Conservation (phyloP, 2,113 vertebrate genomes). For the Chrysochloris asiatica region DNA sequence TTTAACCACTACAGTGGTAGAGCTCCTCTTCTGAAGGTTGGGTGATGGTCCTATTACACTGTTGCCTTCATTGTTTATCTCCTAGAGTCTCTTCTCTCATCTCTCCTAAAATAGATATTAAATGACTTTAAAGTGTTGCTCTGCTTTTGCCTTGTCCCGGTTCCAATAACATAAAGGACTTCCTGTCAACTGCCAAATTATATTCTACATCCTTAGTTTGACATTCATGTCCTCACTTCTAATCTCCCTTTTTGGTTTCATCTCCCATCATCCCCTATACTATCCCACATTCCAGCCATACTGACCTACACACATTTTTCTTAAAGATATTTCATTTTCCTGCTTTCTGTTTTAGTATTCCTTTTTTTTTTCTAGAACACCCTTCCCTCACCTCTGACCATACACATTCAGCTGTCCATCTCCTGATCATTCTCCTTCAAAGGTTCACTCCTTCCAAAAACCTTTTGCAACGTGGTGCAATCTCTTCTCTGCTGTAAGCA, state of each 20-base stretch:
- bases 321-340: neutral
- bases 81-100: neutral
- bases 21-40: neutral
- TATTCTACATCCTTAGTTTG: neutral
- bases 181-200: neutral
- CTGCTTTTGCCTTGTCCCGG: fast-evolving
- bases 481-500: neutral
- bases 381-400: neutral
- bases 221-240: neutral
- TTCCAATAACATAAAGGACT: neutral
- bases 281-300: neutral
- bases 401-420: neutral
- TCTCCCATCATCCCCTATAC: neutral
- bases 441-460: neutral
- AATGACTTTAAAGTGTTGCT: neutral
- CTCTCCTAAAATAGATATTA: neutral
- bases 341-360: neutral
- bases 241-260: neutral
- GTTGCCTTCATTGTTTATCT: neutral
- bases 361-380: neutral
- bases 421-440: neutral
- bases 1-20: neutral
- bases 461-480: neutral
- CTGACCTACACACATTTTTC: neutral
- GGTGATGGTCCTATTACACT: neutral